Percentiles rank a stretch among this genome's conserved stretches.
phyloP scores from a whole-genome alignment of 2,797 vertebrate species.

The Fringilla coelebs region DNA sequence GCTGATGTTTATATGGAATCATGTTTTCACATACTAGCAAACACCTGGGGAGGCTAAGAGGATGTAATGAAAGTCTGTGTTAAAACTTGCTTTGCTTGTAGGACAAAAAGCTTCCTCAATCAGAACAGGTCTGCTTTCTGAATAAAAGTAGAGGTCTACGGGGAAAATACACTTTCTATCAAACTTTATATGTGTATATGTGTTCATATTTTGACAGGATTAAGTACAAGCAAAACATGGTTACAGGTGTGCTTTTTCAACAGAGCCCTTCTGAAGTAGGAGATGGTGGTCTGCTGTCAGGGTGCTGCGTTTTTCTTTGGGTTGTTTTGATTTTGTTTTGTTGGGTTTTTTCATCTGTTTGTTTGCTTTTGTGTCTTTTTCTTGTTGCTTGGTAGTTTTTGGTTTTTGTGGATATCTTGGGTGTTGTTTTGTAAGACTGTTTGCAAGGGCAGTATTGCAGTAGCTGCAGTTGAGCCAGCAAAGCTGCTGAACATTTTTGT shows the following conservation, averaged over 20 bases:
- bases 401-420: background rate
- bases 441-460: background rate
- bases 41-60: background rate
- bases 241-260: background rate
- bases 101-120: background rate
- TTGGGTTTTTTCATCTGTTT: background rate
- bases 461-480: background rate
- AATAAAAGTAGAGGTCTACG: background rate
- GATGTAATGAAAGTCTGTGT: background rate
- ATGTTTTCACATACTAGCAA: background rate
- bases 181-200: background rate
- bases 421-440: background rate
- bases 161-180: background rate
- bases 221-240: background rate
- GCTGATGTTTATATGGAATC: background rate
- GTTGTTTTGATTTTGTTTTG: background rate
- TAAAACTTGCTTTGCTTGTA: background rate
- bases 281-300: background rate
- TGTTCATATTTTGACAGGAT: background rate
- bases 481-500: background rate
- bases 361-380: background rate
- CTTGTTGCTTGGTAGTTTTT: background rate
- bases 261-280: background rate
- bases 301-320: background rate
- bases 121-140: background rate